A percentile compares a stretch with the other conserved stretches of the same genome.
Conservation (phyloP, 2,797 vertebrate genomes). For the Aldrovandia affinis region DNA sequence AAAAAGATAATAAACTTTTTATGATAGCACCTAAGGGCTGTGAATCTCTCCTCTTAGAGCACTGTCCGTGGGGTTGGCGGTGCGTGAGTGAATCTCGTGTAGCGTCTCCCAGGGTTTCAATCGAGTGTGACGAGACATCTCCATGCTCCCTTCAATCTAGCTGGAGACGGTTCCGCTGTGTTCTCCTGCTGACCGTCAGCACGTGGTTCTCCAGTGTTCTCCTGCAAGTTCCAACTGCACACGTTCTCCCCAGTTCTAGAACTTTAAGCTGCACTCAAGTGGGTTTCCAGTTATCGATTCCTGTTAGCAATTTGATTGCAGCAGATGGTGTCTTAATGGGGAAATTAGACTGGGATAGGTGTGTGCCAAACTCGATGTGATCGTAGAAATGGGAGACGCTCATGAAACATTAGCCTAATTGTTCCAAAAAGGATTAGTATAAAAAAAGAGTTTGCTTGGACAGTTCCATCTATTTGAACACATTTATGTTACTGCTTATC, state of each 20-base stretch:
- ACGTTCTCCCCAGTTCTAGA: neutral
- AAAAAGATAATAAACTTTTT: slow-evolving; percentile 5
- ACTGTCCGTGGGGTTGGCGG: neutral
- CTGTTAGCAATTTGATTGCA: neutral
- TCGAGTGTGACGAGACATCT: neutral
- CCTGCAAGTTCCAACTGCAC: too few relatives aligned
- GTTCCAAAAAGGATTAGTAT: neutral
- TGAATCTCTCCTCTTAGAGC: slow-evolving; percentile 1
- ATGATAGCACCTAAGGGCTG: slow-evolving; percentile 23
- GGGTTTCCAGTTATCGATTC: neutral
- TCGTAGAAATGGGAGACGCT: neutral
- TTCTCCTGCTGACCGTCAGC: neutral
- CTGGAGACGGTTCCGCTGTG: neutral
- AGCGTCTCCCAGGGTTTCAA: neutral
- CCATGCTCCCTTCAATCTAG: neutral
- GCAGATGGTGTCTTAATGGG: neutral
- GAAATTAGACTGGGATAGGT: neutral
- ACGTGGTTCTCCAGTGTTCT: too few relatives aligned
- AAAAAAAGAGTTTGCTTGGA: neutral
- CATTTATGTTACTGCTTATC: neutral
- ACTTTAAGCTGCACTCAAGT: neutral
- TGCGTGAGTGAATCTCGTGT: neutral
- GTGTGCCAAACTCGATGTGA: neutral
- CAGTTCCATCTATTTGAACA: neutral
- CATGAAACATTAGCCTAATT: neutral